A percentile compares a stretch with the other conserved stretches of the same genome.
phyloP scores from a whole-genome alignment of 2,113 vertebrate genomes.

The Tauraco erythrolophus region DNA sequence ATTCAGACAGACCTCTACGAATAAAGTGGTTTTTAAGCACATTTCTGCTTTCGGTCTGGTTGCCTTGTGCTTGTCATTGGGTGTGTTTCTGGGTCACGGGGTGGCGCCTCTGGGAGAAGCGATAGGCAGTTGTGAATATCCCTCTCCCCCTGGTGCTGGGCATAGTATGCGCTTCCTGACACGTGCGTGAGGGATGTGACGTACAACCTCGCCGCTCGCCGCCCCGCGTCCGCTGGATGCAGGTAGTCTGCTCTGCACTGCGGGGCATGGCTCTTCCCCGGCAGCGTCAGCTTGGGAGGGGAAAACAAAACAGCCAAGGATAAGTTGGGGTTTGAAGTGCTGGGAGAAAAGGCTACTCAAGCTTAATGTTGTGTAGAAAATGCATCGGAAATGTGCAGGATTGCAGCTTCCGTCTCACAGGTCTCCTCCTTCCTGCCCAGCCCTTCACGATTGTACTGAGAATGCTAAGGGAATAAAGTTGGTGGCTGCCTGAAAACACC shows the following conservation, averaged over 20 bases:
- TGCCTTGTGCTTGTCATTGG: neutral
- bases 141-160: rapidly evolving
- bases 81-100: neutral
- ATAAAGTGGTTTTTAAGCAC: neutral
- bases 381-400: neutral
- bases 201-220: rapidly evolving
- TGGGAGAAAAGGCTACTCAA: neutral
- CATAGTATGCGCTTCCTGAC: neutral
- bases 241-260: neutral
- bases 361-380: neutral
- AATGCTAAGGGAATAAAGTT: neutral
- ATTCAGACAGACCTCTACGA: neutral
- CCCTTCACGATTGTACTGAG: neutral
- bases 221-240: rapidly evolving
- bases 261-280: neutral
- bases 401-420: neutral
- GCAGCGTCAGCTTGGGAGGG: neutral
- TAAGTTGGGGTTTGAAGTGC: neutral
- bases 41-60: neutral
- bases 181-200: rapidly evolving
- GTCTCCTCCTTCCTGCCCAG: neutral
- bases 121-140: neutral
- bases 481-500: neutral
- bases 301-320: neutral
- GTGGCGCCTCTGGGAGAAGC: neutral